Evolutionary conservation across 2,797 vertebrate species (phyloP).

Genomic region (Saguinus oedipus): DNA sequence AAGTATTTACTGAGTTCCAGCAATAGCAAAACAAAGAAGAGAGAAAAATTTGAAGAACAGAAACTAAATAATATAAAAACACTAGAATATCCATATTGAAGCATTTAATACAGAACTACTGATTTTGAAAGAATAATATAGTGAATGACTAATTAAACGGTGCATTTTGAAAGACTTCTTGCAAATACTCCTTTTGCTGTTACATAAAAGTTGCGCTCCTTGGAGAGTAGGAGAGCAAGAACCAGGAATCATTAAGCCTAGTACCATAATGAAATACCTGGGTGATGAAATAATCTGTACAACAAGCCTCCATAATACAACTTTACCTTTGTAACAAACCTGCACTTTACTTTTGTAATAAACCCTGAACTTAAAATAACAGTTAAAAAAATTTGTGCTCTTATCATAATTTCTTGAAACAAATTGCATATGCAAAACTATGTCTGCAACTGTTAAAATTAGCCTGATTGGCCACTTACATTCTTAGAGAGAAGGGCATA

Average conservation of each 20-base stretch:
- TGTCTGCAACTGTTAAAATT: slow-evolving; percentile 25
- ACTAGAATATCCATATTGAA: slow-evolving; percentile 7
- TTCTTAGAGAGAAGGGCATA: background rate
- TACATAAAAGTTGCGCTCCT: background rate
- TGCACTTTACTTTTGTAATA: background rate
- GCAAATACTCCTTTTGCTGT: background rate
- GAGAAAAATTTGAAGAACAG: background rate
- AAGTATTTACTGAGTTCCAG: background rate
- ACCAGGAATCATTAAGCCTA: background rate
- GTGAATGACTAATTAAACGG: background rate
- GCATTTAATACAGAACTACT: background rate
- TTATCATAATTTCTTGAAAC: slow-evolving; percentile 37
- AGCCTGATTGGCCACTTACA: slow-evolving; percentile 4
- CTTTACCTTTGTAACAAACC: background rate
- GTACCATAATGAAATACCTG: background rate
- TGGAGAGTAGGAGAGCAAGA: background rate
- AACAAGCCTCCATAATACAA: background rate
- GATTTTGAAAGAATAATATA: slow-evolving; percentile 32
- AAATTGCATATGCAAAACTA: slow-evolving; percentile 46
- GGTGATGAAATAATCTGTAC: background rate
- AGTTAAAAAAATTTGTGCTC: background rate
- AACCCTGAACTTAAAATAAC: background rate
- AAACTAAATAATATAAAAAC: background rate
- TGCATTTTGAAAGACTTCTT: background rate
- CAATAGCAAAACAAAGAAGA: background rate